phyloP scores from a whole-genome alignment of 2,113 vertebrate species.

The Manacus vitellinus region DNA sequence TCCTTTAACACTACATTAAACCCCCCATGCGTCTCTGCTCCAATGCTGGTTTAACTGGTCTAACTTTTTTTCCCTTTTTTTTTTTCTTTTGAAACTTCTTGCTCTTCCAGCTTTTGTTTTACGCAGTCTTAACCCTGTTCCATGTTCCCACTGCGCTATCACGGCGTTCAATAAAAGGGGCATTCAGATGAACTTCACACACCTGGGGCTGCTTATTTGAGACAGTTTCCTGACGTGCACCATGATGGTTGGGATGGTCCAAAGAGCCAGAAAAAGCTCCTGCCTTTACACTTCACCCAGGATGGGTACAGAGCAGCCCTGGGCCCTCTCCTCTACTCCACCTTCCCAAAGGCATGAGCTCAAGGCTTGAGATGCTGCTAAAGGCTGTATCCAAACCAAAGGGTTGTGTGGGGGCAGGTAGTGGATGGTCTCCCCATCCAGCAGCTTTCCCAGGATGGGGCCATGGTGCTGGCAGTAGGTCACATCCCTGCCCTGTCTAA shows the following conservation, averaged over 20 bases:
- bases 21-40: neutral
- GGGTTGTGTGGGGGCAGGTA: neutral
- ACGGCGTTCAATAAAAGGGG: constrained; percentile 68
- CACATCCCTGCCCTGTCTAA: neutral
- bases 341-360: neutral
- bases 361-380: fast-evolving
- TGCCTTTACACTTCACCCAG: fast-evolving
- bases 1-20: constrained; percentile 57
- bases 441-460: neutral
- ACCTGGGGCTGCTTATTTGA: constrained; percentile 44
- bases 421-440: fast-evolving
- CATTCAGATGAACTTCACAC: constrained; percentile 42
- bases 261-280: neutral
- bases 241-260: neutral
- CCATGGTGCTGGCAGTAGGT: fast-evolving
- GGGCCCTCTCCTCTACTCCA: neutral
- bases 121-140: constrained; percentile 66
- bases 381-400: neutral
- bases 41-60: constrained; percentile 22
- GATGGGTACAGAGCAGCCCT: fast-evolving
- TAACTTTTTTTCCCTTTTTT: neutral
- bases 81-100: constrained; percentile 13
- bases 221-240: neutral
- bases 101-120: constrained; percentile 69
- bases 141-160: constrained; percentile 62